These are phyloP conservation scores for Odontomyia ornata DNA, from an alignment of 2,888 invertebrate genomes.

Conservation along the genomic window DNA sequence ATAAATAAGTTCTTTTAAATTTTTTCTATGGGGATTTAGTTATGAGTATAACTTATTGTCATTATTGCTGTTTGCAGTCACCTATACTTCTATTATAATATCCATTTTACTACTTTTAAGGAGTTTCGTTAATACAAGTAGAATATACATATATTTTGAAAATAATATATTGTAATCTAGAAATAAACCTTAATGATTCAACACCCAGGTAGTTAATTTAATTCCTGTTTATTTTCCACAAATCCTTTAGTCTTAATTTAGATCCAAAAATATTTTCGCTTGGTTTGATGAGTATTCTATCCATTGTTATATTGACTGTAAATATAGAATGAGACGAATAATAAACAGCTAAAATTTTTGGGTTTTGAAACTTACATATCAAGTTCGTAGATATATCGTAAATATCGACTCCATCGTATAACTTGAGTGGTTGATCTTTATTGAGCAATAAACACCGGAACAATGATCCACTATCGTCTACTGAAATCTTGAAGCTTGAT, in stretches of 20 bases:
- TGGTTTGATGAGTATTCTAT: conserved; percentile 43
- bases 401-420: conserved; percentile 43
- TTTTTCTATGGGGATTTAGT: not conserved
- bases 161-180: not conserved
- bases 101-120: not conserved
- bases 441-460: conserved; percentile 41
- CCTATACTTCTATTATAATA: not conserved
- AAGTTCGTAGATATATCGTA: conserved; percentile 38
- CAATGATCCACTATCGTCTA: conserved; percentile 21
- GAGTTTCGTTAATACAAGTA: not conserved
- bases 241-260: conserved; percentile 25
- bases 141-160: not conserved
- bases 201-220: conserved; percentile 8
- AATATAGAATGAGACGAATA: not conserved
- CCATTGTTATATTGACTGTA: conserved; percentile 41
- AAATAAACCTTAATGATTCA: conserved; percentile 27
- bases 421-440: conserved; percentile 7
- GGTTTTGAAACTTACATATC: conserved; percentile 44
- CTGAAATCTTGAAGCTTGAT: conserved; percentile 53
- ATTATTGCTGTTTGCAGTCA: not conserved
- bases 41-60: not conserved
- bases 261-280: conserved; percentile 4
- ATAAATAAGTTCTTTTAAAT: conserved; percentile 55
- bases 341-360: not conserved
- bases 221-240: conserved; percentile 31